Evolutionary conservation across 2,797 vertebrate genomes (phyloP).

Genomic region (Melanotaenia pygmaea): DNA sequence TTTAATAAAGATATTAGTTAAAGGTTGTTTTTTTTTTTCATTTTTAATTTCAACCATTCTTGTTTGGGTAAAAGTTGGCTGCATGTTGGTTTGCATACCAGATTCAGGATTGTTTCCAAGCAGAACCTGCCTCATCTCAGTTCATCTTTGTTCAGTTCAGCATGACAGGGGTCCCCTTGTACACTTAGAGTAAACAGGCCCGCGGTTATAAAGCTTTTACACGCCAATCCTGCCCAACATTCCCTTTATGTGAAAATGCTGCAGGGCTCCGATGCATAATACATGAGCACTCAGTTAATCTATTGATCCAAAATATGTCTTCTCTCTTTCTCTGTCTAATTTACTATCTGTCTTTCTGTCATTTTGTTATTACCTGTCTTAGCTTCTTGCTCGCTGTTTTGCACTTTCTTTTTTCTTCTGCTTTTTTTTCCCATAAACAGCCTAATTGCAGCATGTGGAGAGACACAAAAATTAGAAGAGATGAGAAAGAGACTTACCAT

Average conservation of each 20-base stretch:
- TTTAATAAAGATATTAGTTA: background rate
- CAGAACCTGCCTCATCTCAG: constrained; percentile 21
- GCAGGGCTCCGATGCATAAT: constrained; percentile 84
- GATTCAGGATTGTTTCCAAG: constrained; percentile 4
- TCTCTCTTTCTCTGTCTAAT: constrained; percentile 74
- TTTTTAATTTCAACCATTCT: background rate
- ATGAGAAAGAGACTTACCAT: constrained; percentile 32
- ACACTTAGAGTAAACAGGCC: constrained; percentile 81
- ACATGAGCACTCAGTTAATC: constrained; percentile 87
- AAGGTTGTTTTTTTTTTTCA: background rate
- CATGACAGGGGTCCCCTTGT: constrained; percentile 60
- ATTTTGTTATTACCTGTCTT: constrained; percentile 50
- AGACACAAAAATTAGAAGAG: constrained; percentile 35
- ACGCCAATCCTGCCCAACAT: constrained; percentile 80
- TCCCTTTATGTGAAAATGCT: constrained; percentile 86
- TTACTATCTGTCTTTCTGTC: constrained; percentile 68
- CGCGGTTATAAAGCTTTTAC: constrained; percentile 86
- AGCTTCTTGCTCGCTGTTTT: constrained; percentile 20
- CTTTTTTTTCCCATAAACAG: constrained; percentile 22
- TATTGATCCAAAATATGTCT: constrained; percentile 83
- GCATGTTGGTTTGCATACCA: background rate
- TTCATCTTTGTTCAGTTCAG: constrained; percentile 24
- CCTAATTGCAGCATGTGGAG: constrained; percentile 12
- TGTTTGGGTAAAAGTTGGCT: background rate
- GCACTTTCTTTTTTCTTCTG: constrained; percentile 3